phyloP scores from a whole-genome alignment of 2,113 vertebrate species.

The Trachemys scripta region DNA sequence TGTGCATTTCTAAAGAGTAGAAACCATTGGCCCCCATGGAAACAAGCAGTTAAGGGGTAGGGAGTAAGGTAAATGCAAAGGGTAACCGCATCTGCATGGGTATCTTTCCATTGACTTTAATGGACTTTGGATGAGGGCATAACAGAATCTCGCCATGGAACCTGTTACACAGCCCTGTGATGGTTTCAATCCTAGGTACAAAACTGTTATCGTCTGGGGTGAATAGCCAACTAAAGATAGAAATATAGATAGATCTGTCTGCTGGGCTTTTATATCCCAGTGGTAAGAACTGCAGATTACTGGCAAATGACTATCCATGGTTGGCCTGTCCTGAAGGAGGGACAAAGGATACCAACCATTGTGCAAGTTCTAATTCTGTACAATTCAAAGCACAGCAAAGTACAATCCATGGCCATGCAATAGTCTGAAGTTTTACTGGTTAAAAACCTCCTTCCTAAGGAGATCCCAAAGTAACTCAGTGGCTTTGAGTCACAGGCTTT shows the following conservation, averaged over 20 bases:
- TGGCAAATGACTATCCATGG: background rate
- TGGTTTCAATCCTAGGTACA: background rate
- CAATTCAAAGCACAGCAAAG: background rate
- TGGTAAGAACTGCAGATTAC: background rate
- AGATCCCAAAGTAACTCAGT: background rate
- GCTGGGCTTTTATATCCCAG: background rate
- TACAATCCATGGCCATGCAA: background rate
- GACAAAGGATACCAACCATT: background rate
- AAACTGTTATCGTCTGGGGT: background rate
- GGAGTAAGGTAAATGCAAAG: conserved; percentile 48
- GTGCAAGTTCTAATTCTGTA: background rate
- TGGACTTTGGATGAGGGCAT: conserved; percentile 43
- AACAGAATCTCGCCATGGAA: conserved; percentile 3
- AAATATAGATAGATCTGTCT: conserved; percentile 11
- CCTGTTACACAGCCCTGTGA: background rate
- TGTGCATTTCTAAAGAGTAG: conserved; percentile 55
- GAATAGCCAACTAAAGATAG: background rate
- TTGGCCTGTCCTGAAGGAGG: background rate
- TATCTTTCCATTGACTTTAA: conserved; percentile 38
- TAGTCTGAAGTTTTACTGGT: background rate
- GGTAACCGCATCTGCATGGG: conserved; percentile 29
- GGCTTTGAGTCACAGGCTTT: background rate
- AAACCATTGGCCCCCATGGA: conserved; percentile 41
- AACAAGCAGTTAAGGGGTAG: background rate
- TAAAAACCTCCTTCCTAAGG: background rate